Evolutionary conservation across 2,797 vertebrate species (phyloP).

Genomic region (Lepidocolaptes lacrymiger): DNA sequence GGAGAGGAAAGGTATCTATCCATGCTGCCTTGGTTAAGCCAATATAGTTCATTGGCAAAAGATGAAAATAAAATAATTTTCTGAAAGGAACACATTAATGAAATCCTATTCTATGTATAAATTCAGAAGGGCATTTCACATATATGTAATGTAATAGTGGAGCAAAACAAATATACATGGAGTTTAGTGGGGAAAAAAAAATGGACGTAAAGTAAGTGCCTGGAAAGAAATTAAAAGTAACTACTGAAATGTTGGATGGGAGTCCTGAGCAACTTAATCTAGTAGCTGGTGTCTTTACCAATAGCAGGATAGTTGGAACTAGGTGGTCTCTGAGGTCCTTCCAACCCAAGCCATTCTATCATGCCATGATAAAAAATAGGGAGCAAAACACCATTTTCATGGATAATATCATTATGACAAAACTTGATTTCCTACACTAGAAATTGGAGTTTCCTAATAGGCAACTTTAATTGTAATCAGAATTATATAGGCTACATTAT

Average conservation of each 20-base stretch:
- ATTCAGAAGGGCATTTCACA: not conserved
- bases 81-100: not conserved
- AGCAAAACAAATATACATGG: not conserved
- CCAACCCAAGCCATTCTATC: not conserved
- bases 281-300: not conserved
- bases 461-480: not conserved
- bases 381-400: not conserved
- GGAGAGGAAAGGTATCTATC: not conserved
- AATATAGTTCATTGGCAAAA: not conserved
- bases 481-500: not conserved
- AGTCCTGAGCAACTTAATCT: not conserved
- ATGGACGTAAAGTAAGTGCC: not conserved
- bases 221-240: not conserved
- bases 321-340: not conserved
- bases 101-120: not conserved
- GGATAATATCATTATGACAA: not conserved
- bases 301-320: not conserved
- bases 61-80: not conserved
- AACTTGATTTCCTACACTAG: not conserved
- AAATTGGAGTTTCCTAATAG: not conserved
- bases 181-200: not conserved
- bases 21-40: not conserved
- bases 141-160: not conserved
- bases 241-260: not conserved
- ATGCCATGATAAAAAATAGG: not conserved